Conservation (phyloP, 1,140 invertebrate species). For the Radopholus similis region DNA sequence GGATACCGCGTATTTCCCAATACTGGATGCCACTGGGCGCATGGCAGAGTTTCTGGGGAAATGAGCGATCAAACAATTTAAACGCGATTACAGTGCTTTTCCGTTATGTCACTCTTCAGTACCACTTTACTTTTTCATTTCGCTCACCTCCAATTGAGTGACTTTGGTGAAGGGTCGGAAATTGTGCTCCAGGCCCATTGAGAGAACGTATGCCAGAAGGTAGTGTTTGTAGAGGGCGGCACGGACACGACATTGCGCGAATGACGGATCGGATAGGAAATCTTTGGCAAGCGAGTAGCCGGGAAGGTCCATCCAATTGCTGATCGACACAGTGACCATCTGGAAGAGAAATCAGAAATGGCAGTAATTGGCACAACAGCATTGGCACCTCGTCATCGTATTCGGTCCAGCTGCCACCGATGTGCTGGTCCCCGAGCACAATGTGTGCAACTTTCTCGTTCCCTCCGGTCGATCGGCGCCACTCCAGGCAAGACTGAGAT, state of each 20-base stretch:
- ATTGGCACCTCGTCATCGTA: slow-evolving; percentile 53
- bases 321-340: slow-evolving; percentile 50
- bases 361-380: slow-evolving; percentile 11
- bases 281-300: slow-evolving; percentile 45
- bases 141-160: slow-evolving; percentile 33
- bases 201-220: slow-evolving; percentile 37
- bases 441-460: slow-evolving; percentile 51
- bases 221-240: slow-evolving; percentile 41
- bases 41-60: slow-evolving; percentile 25
- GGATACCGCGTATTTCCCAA: slow-evolving; percentile 32
- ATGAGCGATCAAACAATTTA: slow-evolving; percentile 15
- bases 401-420: slow-evolving; percentile 54
- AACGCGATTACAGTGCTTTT: too few relatives aligned
- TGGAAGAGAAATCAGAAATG: slow-evolving; percentile 14
- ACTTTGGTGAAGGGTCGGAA: slow-evolving; percentile 32
- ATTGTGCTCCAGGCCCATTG: slow-evolving; percentile 32
- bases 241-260: slow-evolving; percentile 30
- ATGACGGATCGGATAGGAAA: slow-evolving; percentile 27
- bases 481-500: too few relatives aligned
- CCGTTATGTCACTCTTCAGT: too few relatives aligned
- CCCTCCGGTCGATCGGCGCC: too few relatives aligned
- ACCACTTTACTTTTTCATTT: slow-evolving; percentile 1
- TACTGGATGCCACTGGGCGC: slow-evolving; percentile 26
- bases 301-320: slow-evolving; percentile 53
- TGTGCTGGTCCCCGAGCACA: slow-evolving; percentile 47